These are phyloP conservation scores for Peromyscus polionotus DNA, from an alignment of 2,113 vertebrate species.

Conservation along the genomic window DNA sequence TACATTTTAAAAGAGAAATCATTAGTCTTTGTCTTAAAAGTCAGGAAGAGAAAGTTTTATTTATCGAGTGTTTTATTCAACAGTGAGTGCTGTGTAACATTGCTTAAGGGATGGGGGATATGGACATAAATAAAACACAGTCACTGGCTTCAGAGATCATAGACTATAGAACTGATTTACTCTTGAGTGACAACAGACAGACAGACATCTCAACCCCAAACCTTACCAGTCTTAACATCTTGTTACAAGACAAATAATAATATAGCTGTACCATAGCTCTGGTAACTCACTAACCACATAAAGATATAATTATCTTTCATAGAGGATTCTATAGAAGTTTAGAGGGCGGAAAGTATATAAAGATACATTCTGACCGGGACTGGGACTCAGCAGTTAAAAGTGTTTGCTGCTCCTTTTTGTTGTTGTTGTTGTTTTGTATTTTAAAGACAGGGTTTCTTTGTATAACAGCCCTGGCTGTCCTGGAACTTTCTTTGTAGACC, in stretches of 20 bases:
- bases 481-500: no score
- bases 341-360: slow-evolving; percentile 47
- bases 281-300: not conserved
- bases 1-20: slow-evolving; percentile 16
- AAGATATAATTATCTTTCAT: slow-evolving; percentile 10
- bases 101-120: not conserved
- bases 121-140: not conserved
- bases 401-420: no score
- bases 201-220: not conserved
- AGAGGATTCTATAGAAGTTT: slow-evolving; percentile 18
- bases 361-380: not conserved
- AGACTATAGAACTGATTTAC: not conserved
- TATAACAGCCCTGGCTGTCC: no score
- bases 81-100: not conserved
- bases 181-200: not conserved
- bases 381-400: not conserved
- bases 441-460: no score
- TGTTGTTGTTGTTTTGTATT: no score
- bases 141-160: not conserved
- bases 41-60: not conserved
- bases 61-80: slow-evolving; percentile 3
- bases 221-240: not conserved
- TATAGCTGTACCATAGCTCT: not conserved
- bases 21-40: slow-evolving; percentile 12
- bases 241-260: slow-evolving; percentile 30